Percentiles rank a stretch among this genome's conserved stretches.
Evolutionary conservation across 2,113 vertebrate species (phyloP).

Genomic region (Leucopsar rothschildi): DNA sequence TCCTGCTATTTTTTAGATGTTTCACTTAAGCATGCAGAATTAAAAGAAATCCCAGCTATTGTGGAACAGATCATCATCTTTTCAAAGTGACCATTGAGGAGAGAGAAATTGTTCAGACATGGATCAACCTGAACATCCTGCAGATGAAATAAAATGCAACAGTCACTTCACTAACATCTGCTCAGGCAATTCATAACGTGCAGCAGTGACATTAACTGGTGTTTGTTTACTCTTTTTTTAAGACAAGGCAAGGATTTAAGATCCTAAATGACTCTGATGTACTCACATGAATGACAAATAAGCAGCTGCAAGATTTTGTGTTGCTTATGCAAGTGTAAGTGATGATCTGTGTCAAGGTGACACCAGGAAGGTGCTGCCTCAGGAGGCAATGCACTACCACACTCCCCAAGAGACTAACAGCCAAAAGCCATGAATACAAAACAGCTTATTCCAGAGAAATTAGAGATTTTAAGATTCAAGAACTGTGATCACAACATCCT

Average conservation of each 20-base stretch:
- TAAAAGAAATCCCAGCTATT: background rate
- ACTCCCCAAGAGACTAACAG: background rate
- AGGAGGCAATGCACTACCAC: background rate
- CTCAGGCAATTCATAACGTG: background rate
- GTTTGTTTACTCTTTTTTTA: background rate
- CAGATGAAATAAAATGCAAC: background rate
- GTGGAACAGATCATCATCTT: background rate
- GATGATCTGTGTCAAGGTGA: background rate
- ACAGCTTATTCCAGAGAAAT: background rate
- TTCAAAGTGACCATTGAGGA: background rate
- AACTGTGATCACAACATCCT: background rate
- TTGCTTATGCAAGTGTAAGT: accelerated
- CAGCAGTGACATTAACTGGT: background rate
- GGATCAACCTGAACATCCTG: background rate
- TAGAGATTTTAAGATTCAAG: background rate
- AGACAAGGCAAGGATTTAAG: background rate
- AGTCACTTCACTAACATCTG: background rate
- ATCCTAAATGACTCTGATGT: background rate
- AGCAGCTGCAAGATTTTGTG: background rate
- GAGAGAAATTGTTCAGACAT: background rate
- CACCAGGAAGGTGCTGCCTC: background rate
- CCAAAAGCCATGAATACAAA: background rate
- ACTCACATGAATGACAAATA: background rate
- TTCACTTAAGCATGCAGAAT: background rate
- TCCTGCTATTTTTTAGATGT: background rate